Percentiles rank a stretch among this genome's conserved stretches.
phyloP scores from a whole-genome alignment of 2,888 invertebrate genomes.

The Drepanosiphum platanoidis region DNA sequence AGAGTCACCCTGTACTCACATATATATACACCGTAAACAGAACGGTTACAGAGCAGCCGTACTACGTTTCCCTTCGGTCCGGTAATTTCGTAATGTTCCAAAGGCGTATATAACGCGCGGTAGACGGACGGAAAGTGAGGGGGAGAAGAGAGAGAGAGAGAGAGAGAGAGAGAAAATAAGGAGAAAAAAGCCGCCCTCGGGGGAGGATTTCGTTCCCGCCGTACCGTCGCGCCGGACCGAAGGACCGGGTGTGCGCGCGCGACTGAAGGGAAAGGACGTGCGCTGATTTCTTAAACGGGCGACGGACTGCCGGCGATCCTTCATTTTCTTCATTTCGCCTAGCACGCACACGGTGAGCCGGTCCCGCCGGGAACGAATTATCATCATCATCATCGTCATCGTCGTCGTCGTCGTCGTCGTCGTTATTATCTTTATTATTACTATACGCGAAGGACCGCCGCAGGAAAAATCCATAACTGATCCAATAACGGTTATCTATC shows the following conservation, averaged over 20 bases:
- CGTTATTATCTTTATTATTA: not conserved
- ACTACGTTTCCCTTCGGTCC: constrained; percentile 35
- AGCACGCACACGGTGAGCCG: not conserved
- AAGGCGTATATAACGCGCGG: not conserved
- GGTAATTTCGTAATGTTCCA: constrained; percentile 42
- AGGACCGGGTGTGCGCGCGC: not conserved
- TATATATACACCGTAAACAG: not conserved
- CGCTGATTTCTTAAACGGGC: constrained; percentile 54
- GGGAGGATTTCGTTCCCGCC: not conserved
- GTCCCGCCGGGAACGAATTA: constrained; percentile 8
- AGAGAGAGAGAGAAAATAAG: not conserved
- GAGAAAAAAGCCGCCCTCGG: not conserved
- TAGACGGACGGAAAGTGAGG: not conserved
- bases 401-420: not conserved
- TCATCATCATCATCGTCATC: constrained; percentile 9
- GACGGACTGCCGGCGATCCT: constrained; percentile 26
- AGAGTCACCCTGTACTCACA: no score
- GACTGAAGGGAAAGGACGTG: constrained; percentile 16
- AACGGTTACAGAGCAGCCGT: not conserved
- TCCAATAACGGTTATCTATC: not conserved
- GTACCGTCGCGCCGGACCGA: not conserved
- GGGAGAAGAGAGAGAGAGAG: no score
- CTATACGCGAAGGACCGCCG: not conserved
- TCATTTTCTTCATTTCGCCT: constrained; percentile 27
- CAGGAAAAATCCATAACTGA: not conserved